Conservation (phyloP, 2,113 vertebrate species). For the Pomatostomus ruficeps region DNA sequence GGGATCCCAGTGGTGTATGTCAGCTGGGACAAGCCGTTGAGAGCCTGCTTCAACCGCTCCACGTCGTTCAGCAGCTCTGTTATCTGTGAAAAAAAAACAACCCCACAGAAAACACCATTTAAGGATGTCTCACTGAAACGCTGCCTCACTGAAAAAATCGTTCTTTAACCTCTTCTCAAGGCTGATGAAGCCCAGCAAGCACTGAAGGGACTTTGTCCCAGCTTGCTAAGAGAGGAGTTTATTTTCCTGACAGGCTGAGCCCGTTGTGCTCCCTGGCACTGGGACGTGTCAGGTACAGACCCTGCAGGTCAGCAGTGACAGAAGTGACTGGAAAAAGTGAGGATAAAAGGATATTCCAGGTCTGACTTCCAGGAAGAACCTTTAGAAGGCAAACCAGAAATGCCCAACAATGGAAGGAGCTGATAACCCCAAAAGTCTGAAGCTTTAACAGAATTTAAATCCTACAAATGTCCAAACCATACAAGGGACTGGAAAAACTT, state of each 20-base stretch:
- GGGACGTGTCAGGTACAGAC: not conserved
- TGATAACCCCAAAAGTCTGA: not conserved
- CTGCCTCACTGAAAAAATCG: too few species aligned
- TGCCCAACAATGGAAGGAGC: not conserved
- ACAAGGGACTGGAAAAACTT: not conserved
- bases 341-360: not conserved
- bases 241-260: not conserved
- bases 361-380: not conserved
- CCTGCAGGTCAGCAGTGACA: not conserved
- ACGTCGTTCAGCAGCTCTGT: conserved; percentile 90
- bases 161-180: not conserved
- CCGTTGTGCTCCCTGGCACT: not conserved
- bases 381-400: not conserved
- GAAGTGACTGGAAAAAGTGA: rapidly evolving
- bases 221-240: not conserved
- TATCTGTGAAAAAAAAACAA: conserved; percentile 75
- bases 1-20: conserved; percentile 80
- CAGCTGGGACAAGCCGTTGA: conserved; percentile 90
- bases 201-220: not conserved
- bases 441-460: not conserved
- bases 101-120: not conserved
- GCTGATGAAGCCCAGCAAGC: not conserved
- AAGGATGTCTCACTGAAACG: not conserved
- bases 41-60: conserved; percentile 89
- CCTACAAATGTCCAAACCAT: not conserved